Percentiles rank a stretch among this genome's conserved stretches.
Evolutionary conservation across 2,797 vertebrate species (phyloP).

Genomic region (Onychomys leucogaster): DNA sequence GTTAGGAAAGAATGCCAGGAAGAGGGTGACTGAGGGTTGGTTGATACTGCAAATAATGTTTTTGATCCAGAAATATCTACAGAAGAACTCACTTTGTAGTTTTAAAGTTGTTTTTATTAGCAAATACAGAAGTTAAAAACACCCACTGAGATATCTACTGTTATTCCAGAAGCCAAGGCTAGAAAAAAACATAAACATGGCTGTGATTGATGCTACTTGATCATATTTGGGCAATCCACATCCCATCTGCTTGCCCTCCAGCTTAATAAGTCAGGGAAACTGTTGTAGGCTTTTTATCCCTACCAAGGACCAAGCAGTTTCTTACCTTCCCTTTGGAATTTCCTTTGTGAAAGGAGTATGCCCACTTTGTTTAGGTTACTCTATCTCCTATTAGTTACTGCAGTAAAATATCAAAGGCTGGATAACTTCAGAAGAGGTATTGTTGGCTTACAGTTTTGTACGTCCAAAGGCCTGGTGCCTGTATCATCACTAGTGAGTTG

Average conservation of each 20-base stretch:
- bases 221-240: fast-evolving
- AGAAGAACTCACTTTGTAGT: not conserved
- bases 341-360: not conserved
- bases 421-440: not conserved
- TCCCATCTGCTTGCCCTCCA: not conserved
- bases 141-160: not conserved
- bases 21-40: fast-evolving
- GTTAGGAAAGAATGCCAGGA: not conserved
- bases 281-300: not conserved
- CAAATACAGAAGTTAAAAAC: not conserved
- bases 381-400: not conserved
- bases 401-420: not conserved
- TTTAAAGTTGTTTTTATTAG: constrained; percentile 18
- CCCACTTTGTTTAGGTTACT: not conserved
- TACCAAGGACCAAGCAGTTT: too few species aligned
- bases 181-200: not conserved
- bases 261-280: not conserved
- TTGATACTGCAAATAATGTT: not conserved
- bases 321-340: not conserved
- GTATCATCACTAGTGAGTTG: not conserved
- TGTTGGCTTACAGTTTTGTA: not conserved
- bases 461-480: not conserved
- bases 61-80: constrained; percentile 5
- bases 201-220: not conserved
- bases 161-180: not conserved